Evolutionary conservation across 2,888 invertebrate species (phyloP), one percentile per base, ranked within the genome.

Genomic region (Eristalis intricaria): DNA sequence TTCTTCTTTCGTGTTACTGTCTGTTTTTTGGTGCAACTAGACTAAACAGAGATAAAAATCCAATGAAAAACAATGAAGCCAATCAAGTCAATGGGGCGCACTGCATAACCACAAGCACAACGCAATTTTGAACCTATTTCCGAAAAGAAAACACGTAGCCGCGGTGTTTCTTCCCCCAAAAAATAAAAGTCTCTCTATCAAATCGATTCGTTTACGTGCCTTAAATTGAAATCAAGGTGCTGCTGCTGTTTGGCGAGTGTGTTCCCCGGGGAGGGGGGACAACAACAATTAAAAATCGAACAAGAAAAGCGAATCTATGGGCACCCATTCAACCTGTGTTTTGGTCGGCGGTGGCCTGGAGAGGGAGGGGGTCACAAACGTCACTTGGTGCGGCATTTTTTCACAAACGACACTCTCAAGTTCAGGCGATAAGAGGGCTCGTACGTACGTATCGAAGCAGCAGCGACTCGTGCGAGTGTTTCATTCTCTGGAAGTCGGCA

Each of bases 121-220:
- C 50, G 50, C 50, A 50, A 50, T 50, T 50, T 50, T 50, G 19
- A 50, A 40, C 19, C 10, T 19, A 63, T 80, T 68, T 63, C 38
- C 15, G 56, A 38, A 73, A 77, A 50, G 68, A 38, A 85, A 77
- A 82, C 85, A 85, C 85, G 85, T 85, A 81, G 29, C 35, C 64
- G 68, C 26, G 64, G 70, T 68, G 83, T 71, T 78, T 66, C 50
- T 63, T 15, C 60, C 43, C 50, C 61, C 71, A 68, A 71, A 40
- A 58, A 63, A 38, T 22, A 32, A 40, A 10, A 68, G 64, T 40
- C 58, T 43, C 26, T 71, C 71, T 68, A 73, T 73, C 60, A 60
- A 84, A 76, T 66, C 81, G 40, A 50, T 50, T 43, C 71, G 61
- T 58, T 43, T 81, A 85, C 81, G 85, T 85, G 85, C 73, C 58